Base-by-base conservation (phyloP, 2,888 invertebrate species). In the Prenolepis imparis region DNA sequence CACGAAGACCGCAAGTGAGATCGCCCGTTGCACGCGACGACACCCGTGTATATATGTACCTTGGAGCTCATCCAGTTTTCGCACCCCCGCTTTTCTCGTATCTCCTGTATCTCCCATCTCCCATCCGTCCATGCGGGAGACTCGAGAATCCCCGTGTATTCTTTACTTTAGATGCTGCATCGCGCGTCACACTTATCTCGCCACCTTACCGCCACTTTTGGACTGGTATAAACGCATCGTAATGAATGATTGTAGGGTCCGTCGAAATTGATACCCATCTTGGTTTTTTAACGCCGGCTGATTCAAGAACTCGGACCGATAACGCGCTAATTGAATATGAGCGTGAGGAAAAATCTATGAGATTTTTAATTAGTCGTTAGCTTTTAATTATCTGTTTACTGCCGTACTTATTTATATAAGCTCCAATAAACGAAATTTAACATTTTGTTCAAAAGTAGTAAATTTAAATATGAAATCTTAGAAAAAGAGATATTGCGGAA, bases 21-120 rank as follows among this genome's bases (percentile, higher is more conserved):
- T 88, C 84, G 83, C 84, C 64, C 84, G 84, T 87, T 52, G 82
- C 88, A 72, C 84, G 84, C 80, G 85, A 88, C 89, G 85, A 88
- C 89, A 85, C 85, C 36, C 83, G 74, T 84, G 77, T 28, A 28
- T 28, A 28, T 28, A 28, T 28, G 28, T 85, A 77, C 85, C 85
- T 88, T 87, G 85, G 85, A 88, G 61, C 68, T 57, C 81, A 74
- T 87, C 89, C 87, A 87, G 82, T 39, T 80, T 86, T 85, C 85
- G 77, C 86, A 68, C 86, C 75, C 82, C 48, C 68, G 52, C 57
- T 67, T 78, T 72, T 39, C 8, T 18, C 48, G 48, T 48, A 52
- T 86, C 82, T 52, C 61, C 32, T 5, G 5, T 36, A 36, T 36
- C 36, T 36, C 36, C 36, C 78, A 59, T 61, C 73, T 66, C 64